Evolutionary conservation across 2,113 vertebrate genomes (phyloP).

Genomic region (Epinephelus lanceolatus): DNA sequence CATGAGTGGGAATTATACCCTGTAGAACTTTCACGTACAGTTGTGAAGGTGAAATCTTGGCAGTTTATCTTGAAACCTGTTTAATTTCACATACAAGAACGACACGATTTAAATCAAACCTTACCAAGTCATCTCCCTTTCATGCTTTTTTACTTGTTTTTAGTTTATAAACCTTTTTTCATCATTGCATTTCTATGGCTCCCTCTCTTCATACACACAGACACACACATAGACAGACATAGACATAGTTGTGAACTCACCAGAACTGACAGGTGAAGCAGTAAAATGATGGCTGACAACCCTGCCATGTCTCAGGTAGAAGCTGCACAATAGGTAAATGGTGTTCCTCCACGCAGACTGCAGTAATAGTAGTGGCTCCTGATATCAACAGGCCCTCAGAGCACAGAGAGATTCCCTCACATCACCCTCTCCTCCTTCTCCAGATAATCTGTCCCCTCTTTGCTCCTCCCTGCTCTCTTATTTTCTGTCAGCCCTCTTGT

Average conservation of each 20-base stretch:
- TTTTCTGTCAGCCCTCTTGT: background rate
- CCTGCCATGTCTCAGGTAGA: background rate
- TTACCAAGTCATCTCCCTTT: too few relatives aligned
- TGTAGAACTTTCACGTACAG: too few relatives aligned
- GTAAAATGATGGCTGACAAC: background rate
- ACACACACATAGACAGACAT: background rate
- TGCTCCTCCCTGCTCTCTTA: background rate
- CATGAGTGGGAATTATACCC: too few relatives aligned
- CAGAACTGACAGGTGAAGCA: conserved; percentile 3
- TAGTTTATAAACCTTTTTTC: background rate
- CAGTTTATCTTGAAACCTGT: too few relatives aligned
- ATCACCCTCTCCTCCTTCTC: too few relatives aligned
- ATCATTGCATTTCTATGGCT: background rate
- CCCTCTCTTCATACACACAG: too few relatives aligned
- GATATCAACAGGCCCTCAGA: background rate
- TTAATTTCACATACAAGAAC: too few relatives aligned
- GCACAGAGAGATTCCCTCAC: background rate
- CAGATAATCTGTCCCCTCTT: background rate
- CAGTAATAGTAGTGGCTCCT: background rate
- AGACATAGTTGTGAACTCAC: conserved; percentile 23
- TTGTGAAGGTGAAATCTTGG: too few relatives aligned
- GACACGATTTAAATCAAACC: too few relatives aligned
- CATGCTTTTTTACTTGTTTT: too few relatives aligned
- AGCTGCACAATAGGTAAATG: background rate
- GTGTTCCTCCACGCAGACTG: background rate